Conservation (phyloP, 2,888 invertebrate genomes). For the Halictus quadricinctus region DNA sequence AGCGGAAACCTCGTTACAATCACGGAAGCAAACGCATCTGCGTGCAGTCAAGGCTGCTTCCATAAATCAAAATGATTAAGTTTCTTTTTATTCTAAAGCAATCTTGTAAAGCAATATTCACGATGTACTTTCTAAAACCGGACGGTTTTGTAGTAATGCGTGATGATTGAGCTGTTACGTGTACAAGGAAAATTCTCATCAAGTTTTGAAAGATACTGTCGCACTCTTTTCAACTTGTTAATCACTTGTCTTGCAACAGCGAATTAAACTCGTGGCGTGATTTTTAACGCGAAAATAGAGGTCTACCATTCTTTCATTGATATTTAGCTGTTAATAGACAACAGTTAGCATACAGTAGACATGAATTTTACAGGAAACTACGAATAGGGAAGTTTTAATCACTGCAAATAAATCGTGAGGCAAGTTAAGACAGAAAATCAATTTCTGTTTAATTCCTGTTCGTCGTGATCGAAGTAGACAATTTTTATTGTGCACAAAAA, state of each 20-base stretch:
- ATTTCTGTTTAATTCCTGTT: not conserved
- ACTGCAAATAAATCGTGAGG: too few species aligned
- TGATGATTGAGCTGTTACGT: not conserved
- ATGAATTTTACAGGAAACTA: too few species aligned
- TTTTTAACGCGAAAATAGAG: too few species aligned
- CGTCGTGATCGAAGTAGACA: not conserved
- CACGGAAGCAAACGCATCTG: not conserved
- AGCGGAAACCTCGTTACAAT: not conserved
- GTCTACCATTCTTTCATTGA: too few species aligned
- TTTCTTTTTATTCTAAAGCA: not conserved
- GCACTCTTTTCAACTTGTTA: not conserved
- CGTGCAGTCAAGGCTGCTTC: not conserved
- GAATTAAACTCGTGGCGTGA: too few species aligned
- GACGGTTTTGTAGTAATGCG: not conserved
- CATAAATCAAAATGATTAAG: constrained; percentile 5
- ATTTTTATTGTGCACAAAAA: too few species aligned
- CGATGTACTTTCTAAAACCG: not conserved
- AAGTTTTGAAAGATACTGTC: not conserved
- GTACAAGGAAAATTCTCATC: not conserved
- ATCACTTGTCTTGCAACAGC: too few species aligned
- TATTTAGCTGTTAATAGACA: too few species aligned
- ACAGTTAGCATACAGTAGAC: too few species aligned
- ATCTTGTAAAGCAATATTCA: not conserved
- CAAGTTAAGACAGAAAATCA: not conserved
- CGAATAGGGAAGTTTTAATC: too few species aligned